Percentiles rank a stretch among this genome's conserved stretches.
Evolutionary conservation across 2,113 vertebrate species (phyloP).

Genomic region (Oncorhynchus clarkii): DNA sequence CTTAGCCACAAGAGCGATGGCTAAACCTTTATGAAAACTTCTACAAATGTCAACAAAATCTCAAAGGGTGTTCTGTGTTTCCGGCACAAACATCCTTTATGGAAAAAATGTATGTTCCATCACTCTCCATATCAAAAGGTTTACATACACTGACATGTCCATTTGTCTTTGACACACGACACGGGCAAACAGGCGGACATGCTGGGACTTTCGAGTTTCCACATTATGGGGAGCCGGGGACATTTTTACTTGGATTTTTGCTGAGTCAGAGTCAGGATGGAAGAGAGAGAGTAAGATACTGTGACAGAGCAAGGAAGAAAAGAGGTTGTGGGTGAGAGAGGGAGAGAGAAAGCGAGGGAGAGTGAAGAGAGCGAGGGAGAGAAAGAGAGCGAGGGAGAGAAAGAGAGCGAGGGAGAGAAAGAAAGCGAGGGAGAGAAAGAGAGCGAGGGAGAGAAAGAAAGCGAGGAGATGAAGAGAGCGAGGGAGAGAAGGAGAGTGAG

Average conservation of each 20-base stretch:
- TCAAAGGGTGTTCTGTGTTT: conserved; percentile 38
- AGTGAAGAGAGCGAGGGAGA: too few species aligned
- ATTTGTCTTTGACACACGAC: conserved; percentile 29
- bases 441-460: too few species aligned
- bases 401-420: too few species aligned
- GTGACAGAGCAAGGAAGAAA: too few species aligned
- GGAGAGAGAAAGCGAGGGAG: too few species aligned
- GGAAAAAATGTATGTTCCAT: conserved; percentile 40
- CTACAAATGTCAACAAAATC: conserved; percentile 65
- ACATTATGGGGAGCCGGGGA: conserved; percentile 1
- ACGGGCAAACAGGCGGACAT: conserved; percentile 17
- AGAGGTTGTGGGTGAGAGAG: too few species aligned
- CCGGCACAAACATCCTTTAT: conserved; percentile 28
- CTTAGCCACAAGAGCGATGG: conserved; percentile 47
- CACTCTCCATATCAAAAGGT: conserved; percentile 26
- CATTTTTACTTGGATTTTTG: background rate
- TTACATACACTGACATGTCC: conserved; percentile 30
- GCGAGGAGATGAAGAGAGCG: too few species aligned
- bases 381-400: too few species aligned
- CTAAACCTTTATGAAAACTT: conserved; percentile 55
- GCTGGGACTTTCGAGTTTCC: conserved; percentile 27
- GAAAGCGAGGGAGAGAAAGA: too few species aligned
- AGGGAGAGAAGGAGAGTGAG: too few species aligned
- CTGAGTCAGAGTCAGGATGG: background rate
- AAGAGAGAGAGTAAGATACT: background rate